Evolutionary conservation across 2,113 vertebrate species (phyloP).

Genomic region (Megalops atlanticus): DNA sequence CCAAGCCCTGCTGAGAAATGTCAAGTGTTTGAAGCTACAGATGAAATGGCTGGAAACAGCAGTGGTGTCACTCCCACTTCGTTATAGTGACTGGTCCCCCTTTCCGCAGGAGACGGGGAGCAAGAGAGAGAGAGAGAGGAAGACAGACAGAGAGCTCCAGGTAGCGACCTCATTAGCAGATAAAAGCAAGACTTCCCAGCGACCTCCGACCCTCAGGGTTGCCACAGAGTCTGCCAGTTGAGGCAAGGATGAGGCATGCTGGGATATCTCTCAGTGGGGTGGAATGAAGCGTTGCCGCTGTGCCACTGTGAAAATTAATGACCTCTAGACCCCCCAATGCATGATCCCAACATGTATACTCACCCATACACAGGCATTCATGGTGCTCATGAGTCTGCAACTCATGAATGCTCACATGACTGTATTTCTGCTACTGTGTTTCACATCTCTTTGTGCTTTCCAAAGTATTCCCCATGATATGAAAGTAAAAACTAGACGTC

Average conservation of each 20-base stretch:
- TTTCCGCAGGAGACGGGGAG: background rate
- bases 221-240: constrained; percentile 64
- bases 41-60: constrained; percentile 5
- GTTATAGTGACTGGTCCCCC: background rate
- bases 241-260: constrained; percentile 58
- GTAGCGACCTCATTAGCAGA: constrained; percentile 35
- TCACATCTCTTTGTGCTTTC: constrained; percentile 37
- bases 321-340: constrained; percentile 5
- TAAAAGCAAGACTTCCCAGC: constrained; percentile 31
- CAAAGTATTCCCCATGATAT: too few species aligned
- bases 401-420: too few species aligned
- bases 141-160: constrained; percentile 26
- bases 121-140: constrained; percentile 10
- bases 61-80: constrained; percentile 13
- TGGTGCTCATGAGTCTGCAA: constrained; percentile 15
- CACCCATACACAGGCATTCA: constrained; percentile 22
- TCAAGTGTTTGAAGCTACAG: constrained; percentile 12
- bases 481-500: background rate
- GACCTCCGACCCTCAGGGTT: constrained; percentile 30
- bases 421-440: too few species aligned
- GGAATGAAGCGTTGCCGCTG: constrained; percentile 54
- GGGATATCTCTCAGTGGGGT: constrained; percentile 55
- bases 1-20: background rate
- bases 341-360: background rate
- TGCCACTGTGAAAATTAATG: constrained; percentile 60